Percentiles rank a stretch among this genome's conserved stretches.
phyloP scores from a whole-genome alignment of 2,113 vertebrate genomes.

The Corydoras maculifer region DNA sequence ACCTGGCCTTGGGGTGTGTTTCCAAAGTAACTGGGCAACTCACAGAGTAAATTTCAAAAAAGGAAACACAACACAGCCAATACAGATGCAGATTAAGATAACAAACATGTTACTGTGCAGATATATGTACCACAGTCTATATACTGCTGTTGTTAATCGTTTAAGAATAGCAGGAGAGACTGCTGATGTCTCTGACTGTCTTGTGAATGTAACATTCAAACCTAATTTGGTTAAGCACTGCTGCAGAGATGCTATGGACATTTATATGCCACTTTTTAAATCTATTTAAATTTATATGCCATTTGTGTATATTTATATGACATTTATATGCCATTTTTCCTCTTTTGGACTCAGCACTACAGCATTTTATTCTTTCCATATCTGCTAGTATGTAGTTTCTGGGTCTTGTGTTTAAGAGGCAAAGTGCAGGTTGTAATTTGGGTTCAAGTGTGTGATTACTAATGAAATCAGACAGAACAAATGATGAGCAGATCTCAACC shows the following conservation, averaged over 20 bases:
- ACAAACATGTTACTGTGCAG: no score
- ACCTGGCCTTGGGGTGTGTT: conserved; percentile 39
- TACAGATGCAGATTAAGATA: no score
- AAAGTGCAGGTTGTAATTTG: no score
- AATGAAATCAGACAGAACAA: no score
- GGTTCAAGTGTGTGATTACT: no score
- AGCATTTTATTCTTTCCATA: conserved; percentile 8
- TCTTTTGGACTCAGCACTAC: conserved; percentile 13
- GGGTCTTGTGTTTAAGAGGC: no score
- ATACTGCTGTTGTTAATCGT: background rate
- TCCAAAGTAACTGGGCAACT: conserved; percentile 47
- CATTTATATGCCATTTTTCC: background rate
- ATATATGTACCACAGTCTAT: background rate
- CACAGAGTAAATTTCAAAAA: conserved; percentile 28
- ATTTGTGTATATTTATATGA: background rate
- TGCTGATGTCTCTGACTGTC: background rate
- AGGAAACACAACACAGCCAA: conserved; percentile 23
- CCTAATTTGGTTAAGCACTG: background rate
- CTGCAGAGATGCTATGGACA: conserved; percentile 1
- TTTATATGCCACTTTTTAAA: conserved; percentile 7
- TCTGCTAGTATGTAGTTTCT: background rate
- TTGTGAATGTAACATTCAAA: background rate
- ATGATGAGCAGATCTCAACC: no score
- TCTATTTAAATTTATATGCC: conserved; percentile 4
- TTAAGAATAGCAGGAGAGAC: background rate